Evolutionary conservation across 2,113 vertebrate species (phyloP), one percentile per base, ranked within the genome.

Genomic region (Manacus vitellinus): DNA sequence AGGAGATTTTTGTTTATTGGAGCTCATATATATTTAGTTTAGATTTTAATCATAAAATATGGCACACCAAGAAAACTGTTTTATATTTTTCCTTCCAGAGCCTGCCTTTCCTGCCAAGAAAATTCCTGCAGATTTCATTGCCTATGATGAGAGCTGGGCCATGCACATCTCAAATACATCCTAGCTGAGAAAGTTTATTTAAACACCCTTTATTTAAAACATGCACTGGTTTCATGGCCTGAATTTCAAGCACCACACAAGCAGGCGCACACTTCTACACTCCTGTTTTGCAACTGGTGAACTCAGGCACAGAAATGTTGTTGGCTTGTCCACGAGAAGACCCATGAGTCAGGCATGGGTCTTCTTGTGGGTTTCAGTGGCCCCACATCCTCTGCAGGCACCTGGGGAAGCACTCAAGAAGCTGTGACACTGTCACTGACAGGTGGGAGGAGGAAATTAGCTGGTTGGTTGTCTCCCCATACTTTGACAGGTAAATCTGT

Each of bases 1-100:
- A 85, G 77, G 58, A 77, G 41, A 81, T 89, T 93, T 96, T 97
- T 97, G 63, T 94, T 97, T 97, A 92, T 90, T 95, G 58, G 54
- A 89, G 81, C 28, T 90, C 58, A 41, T 92, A 76, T 92, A 92
- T 94, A 67, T 74, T 89, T 93, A 43, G 68, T 85, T 96, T 51
- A 94, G 86, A 91, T 94, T 93, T 93, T 95, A 95, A 92, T 96
- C 66, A 5, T 75, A 58, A 89, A 93, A 94, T 65, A 44, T 13
- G 54, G n/a, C 4, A 6, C 19, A 37, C 14, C 5, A 1, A 44
- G 61, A 85, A 89, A 91, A 31, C n/a, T 23, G 7, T 41, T 87
- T 76, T 58, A 39, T 56, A 41, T 76, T 91, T 89, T 91, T 49
- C 56, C 33, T 91, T 81, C 73, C 54, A 78, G 30, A 87, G 3